Base-by-base conservation (phyloP, 2,888 invertebrate species). In the Lepeophtheirus nordmannii region DNA sequence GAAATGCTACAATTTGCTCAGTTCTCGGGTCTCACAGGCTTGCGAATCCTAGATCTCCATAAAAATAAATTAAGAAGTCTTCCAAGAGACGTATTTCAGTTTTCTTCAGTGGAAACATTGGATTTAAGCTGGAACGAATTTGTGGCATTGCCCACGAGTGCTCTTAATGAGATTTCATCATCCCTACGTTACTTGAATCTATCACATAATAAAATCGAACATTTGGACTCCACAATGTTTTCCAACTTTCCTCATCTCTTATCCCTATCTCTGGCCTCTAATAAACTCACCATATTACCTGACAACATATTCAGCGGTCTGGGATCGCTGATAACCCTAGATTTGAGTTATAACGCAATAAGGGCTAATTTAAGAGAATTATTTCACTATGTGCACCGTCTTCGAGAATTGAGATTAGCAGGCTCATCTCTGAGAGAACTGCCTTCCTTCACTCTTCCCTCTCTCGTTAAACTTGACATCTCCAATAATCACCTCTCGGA, bases 301-400 rank as follows among this genome's bases (percentile, higher is more conserved):
- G 90, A 90, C 76, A 89, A 89, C 74, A 88, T 89, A 22, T 90
- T 91, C 75, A 85, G 85, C 30, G 86, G 87, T 73, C 80, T 90
- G 66, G 84, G 85, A 58, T 84, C 85, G 70, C 82, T 89, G 71
- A 83, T 83, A 71, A 72, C 71, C 65, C 78, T 91, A 72, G 88
- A 90, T 76, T 79, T 91, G 62, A 85, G 87, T 70, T 83, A 82
- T 70, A 90, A 90, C 77, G 82, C 83, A 41, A 78, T 90, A 69
- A 84, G 88, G 71, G 87, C 89, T 69, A 88, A 88, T 78, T 84
- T 88, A 74, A 87, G 88, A 53, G 89, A 90, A 76, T 80, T 90
- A 63, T 87, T 90, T 74, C 85, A 89, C 74, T 88, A 89, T 76
- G 82, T 89, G 63, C 88, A 87, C 66, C 85, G 85, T 73, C 80